Conservation (phyloP, 2,888 invertebrate genomes). For the Morpho achilles region DNA sequence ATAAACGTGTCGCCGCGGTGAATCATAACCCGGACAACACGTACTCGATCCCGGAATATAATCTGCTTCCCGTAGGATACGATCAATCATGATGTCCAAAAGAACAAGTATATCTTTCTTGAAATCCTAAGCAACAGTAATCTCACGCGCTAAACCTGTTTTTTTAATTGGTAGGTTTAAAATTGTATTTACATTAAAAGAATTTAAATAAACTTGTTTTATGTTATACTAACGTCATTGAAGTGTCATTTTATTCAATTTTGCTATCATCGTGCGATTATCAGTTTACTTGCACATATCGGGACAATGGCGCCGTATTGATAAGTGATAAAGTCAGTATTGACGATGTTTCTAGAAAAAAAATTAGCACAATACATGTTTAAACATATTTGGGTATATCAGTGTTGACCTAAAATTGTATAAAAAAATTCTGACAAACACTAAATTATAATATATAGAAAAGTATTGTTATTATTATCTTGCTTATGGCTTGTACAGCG, state of each 20-base stretch:
- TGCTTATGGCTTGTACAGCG: no score
- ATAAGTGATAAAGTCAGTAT: conserved; percentile 21
- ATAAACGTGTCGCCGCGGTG: conserved; percentile 8
- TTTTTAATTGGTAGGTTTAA: no score
- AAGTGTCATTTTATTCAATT: conserved; percentile 16
- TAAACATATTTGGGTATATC: no score
- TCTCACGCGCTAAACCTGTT: not conserved
- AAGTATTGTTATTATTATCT: no score
- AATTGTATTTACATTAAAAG: no score
- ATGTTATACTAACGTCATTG: not conserved
- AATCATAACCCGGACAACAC: conserved; percentile 7
- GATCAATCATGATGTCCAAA: conserved; percentile 7
- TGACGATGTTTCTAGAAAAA: conserved; percentile 23
- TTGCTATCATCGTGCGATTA: conserved; percentile 18
- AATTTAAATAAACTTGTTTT: no score
- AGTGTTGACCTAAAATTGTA: no score
- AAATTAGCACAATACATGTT: no score
- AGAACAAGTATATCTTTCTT: not conserved
- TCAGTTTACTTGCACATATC: conserved; percentile 22
- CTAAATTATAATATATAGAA: no score
- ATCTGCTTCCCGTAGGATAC: conserved; percentile 8
- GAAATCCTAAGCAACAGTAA: not conserved
- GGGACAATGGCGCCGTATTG: conserved; percentile 19
- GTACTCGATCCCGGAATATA: conserved; percentile 1
- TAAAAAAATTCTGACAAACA: no score